phyloP scores from a whole-genome alignment of 2,113 vertebrate genomes.

The Corvus hawaiiensis region DNA sequence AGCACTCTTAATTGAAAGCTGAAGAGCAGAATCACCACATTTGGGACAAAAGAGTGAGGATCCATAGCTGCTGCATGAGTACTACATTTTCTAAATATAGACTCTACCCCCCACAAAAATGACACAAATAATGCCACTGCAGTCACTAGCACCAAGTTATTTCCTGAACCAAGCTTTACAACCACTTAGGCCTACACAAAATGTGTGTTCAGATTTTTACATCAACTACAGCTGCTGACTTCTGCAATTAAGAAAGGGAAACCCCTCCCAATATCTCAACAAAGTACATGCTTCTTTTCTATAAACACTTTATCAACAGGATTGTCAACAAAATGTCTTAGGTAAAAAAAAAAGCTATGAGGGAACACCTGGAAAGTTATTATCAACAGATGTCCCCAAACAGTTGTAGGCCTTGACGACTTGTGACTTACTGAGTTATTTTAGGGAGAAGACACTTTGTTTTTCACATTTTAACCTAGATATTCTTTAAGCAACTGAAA shows the following conservation, averaged over 20 bases:
- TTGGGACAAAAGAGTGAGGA: background rate
- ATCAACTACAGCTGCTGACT: background rate
- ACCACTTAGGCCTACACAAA: background rate
- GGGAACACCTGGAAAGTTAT: background rate
- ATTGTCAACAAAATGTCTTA: background rate
- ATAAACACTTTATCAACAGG: background rate
- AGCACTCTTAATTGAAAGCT: background rate
- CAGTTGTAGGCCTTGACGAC: background rate
- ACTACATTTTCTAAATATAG: background rate
- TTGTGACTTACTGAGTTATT: background rate
- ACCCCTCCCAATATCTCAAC: background rate
- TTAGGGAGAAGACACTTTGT: background rate
- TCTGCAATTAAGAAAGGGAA: background rate
- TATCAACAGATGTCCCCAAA: background rate
- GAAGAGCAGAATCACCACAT: background rate
- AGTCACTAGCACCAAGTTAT: background rate
- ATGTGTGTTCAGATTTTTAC: accelerated
- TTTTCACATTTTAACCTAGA: background rate
- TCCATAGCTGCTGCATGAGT: background rate
- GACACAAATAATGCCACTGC: background rate
- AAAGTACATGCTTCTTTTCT: background rate
- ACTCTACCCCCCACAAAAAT: background rate
- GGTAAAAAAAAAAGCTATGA: background rate
- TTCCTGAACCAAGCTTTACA: background rate
- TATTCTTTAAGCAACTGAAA: background rate